These are phyloP conservation scores for Cyanoramphus novaezelandiae DNA, from an alignment of 2,113 vertebrate genomes.

Conservation along the genomic window DNA sequence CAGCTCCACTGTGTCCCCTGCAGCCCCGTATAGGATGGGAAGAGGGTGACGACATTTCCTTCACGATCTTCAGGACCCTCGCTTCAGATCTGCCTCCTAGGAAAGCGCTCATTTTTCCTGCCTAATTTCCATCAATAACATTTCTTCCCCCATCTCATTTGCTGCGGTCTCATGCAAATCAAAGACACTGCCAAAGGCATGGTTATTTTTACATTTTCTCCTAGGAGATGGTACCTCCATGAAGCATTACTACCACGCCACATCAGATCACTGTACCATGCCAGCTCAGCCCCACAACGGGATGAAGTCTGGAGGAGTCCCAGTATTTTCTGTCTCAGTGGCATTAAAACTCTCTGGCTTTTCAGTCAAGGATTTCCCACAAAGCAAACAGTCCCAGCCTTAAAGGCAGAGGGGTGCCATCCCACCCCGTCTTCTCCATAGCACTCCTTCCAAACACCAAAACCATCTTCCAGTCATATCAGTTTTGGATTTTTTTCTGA, in stretches of 20 bases:
- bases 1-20: background rate
- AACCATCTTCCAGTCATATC: background rate
- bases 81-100: background rate
- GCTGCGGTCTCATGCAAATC: background rate
- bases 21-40: background rate
- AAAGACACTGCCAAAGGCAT: background rate
- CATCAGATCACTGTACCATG: background rate
- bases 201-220: slow-evolving; percentile 35
- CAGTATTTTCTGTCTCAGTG: background rate
- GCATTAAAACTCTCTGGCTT: background rate
- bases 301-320: background rate
- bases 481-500: background rate
- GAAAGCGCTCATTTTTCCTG: background rate
- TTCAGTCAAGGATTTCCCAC: background rate
- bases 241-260: background rate
- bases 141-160: background rate
- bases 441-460: background rate
- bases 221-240: background rate
- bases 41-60: rapidly evolving
- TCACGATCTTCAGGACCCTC: background rate
- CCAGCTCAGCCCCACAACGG: background rate
- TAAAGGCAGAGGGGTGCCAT: background rate
- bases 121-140: background rate
- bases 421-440: background rate
- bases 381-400: background rate